phyloP scores from a whole-genome alignment of 2,797 vertebrate species.

The Oreonectes daqikongensis region DNA sequence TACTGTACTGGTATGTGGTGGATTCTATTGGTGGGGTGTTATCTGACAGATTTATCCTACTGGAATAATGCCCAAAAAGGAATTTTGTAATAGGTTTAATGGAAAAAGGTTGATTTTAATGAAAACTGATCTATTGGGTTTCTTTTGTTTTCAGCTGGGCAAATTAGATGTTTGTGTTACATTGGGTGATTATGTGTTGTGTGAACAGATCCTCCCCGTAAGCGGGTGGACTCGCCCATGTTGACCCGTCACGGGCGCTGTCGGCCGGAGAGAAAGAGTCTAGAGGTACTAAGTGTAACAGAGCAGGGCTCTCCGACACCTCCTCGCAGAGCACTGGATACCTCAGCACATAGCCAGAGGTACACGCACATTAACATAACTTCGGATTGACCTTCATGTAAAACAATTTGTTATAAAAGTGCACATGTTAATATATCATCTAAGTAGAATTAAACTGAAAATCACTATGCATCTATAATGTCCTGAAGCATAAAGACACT shows the following conservation, averaged over 20 bases:
- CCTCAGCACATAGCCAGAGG: constrained; percentile 91
- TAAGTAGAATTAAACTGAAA: neutral
- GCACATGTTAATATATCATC: neutral
- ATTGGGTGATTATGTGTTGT: constrained; percentile 16
- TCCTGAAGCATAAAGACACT: neutral
- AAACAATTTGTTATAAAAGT: neutral
- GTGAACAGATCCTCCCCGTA: constrained; percentile 78
- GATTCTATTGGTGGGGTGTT: too few species aligned
- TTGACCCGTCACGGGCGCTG: constrained; percentile 88
- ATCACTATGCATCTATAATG: neutral
- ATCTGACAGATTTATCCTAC: too few species aligned
- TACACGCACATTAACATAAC: constrained; percentile 47
- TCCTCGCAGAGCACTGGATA: constrained; percentile 86
- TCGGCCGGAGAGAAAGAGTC: constrained; percentile 89
- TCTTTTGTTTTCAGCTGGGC: too few species aligned
- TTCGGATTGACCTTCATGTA: too few species aligned
- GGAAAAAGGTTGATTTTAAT: too few species aligned
- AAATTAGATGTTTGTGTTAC: neutral
- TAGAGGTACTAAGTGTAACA: constrained; percentile 90
- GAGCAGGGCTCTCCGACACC: constrained; percentile 90
- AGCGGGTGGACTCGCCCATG: constrained; percentile 92
- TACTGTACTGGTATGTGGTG: too few species aligned
- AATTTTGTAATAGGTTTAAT: too few species aligned
- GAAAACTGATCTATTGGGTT: too few species aligned
- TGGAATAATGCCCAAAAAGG: too few species aligned